These are phyloP conservation scores for Chrysaora quinquecirrha DNA, from an alignment of 30 jellyfish, hydroid and myxozoan genomes.

Conservation along the genomic window DNA sequence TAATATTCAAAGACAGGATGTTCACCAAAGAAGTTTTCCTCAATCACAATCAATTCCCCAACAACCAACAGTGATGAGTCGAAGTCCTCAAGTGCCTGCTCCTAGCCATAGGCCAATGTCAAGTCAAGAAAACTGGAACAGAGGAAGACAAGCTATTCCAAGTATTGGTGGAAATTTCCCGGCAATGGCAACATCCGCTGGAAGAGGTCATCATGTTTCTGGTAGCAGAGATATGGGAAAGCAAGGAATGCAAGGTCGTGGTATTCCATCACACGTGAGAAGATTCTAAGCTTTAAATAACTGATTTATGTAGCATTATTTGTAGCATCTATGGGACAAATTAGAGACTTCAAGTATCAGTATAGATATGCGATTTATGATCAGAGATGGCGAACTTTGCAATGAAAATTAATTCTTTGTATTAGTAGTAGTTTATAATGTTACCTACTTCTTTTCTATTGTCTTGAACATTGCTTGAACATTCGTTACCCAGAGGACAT, in stretches of 20 bases:
- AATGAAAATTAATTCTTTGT: too few relatives aligned
- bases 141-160: conserved; percentile 42
- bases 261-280: conserved; percentile 59
- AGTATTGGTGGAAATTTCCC: conserved; percentile 8
- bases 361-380: too few relatives aligned
- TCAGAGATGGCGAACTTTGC: too few relatives aligned
- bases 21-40: conserved; percentile 37
- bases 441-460: too few relatives aligned
- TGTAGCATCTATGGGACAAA: not conserved
- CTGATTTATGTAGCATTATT: not conserved
- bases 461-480: too few relatives aligned
- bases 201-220: conserved; percentile 11
- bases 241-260: conserved; percentile 51
- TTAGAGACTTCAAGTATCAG: too few relatives aligned
- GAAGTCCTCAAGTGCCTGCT: conserved; percentile 15
- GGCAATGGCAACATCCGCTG: not conserved
- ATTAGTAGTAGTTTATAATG: too few relatives aligned
- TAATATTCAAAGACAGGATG: conserved; percentile 29
- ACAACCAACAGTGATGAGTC: conserved; percentile 19
- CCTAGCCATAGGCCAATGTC: conserved; percentile 37
- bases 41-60: conserved; percentile 12
- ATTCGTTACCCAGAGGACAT: too few relatives aligned
- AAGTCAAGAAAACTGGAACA: conserved; percentile 73
- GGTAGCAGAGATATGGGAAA: conserved; percentile 45
- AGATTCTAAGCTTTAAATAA: conserved; percentile 19